phyloP scores from a whole-genome alignment of 2,888 invertebrate species.

The Cataglyphis cursor region DNA sequence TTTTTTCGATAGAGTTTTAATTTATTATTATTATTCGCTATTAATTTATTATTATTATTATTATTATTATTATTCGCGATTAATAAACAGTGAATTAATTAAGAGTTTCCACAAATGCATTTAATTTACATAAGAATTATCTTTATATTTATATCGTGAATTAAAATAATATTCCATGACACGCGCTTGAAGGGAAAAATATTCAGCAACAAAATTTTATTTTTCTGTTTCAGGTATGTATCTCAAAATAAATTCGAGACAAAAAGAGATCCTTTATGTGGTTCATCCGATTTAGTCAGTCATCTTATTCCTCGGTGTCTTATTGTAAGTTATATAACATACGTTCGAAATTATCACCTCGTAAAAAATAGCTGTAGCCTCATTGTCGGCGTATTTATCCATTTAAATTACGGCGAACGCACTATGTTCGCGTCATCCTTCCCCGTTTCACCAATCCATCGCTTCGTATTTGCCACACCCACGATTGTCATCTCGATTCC shows the following conservation, averaged over 20 bases:
- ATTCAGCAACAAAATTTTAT: constrained; percentile 19
- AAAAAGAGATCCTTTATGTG: neutral
- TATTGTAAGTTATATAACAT: constrained; percentile 38
- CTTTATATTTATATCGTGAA: neutral
- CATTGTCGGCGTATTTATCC: neutral
- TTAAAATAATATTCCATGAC: neutral
- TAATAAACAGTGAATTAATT: neutral
- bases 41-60: neutral
- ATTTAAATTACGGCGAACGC: constrained; percentile 62
- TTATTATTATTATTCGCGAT: neutral
- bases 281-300: neutral
- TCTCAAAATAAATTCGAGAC: neutral
- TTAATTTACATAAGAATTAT: neutral
- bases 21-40: neutral
- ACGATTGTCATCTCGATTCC: constrained; percentile 34
- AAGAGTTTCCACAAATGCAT: neutral
- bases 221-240: constrained; percentile 56
- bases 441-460: constrained; percentile 68
- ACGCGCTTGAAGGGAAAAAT: neutral
- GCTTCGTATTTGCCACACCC: constrained; percentile 40
- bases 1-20: neutral
- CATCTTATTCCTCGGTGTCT: neutral
- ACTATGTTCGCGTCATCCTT: constrained; percentile 66
- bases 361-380: neutral
- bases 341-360: neutral